phyloP scores from a whole-genome alignment of 2,888 invertebrate species.

The Philaethria dido region DNA sequence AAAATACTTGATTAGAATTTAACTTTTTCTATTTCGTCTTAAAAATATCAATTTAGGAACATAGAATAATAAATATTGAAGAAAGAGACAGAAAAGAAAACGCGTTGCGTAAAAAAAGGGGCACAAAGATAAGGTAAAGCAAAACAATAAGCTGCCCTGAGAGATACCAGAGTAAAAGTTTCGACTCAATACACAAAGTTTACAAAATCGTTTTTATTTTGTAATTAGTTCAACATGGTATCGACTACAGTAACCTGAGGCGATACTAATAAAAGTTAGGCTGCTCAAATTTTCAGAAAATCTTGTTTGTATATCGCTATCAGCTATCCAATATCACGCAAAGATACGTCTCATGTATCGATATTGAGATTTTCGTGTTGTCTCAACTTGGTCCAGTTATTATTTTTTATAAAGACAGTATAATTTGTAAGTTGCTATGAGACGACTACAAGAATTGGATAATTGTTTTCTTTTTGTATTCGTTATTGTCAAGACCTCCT shows the following conservation, averaged over 20 bases:
- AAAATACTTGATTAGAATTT: background rate
- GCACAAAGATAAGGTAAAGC: constrained; percentile 4
- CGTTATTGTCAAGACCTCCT: no score
- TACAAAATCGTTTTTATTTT: constrained; percentile 14
- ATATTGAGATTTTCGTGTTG: constrained; percentile 3
- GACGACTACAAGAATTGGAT: no score
- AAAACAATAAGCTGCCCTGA: constrained; percentile 4
- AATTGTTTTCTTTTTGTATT: no score
- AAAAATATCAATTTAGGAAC: background rate
- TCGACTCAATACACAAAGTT: background rate
- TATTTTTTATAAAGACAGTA: background rate
- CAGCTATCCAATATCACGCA: constrained; percentile 18
- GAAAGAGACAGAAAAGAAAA: background rate
- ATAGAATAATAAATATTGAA: background rate
- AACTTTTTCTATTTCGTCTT: background rate
- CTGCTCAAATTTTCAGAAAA: constrained; percentile 18
- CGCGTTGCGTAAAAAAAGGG: constrained; percentile 1
- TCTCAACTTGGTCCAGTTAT: background rate
- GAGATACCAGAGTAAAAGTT: background rate
- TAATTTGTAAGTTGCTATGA: background rate
- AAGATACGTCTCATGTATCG: constrained; percentile 19
- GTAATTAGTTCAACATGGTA: constrained; percentile 10
- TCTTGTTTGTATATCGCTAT: constrained; percentile 16
- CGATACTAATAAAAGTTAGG: constrained; percentile 13
- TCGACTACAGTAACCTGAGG: constrained; percentile 15